phyloP scores from a whole-genome alignment of 2,797 vertebrate species.

The Dermochelys coriacea region DNA sequence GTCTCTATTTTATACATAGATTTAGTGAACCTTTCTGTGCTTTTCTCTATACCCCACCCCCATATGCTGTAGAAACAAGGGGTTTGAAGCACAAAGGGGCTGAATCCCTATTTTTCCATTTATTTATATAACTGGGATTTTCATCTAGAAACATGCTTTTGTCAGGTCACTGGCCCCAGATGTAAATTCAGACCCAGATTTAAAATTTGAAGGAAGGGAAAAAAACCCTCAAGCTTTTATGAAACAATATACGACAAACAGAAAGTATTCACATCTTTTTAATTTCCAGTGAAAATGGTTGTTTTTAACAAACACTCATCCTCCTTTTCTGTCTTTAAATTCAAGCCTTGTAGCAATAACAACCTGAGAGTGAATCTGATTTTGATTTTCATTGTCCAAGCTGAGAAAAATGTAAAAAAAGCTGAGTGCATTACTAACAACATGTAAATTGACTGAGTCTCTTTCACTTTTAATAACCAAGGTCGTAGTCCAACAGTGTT shows the following conservation, averaged over 20 bases:
- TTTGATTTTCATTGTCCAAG: conserved; percentile 3
- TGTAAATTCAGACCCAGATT: conserved; percentile 1
- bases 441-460: not conserved
- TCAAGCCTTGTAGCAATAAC: not conserved
- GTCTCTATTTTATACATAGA: conserved; percentile 43
- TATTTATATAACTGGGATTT: not conserved
- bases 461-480: not conserved
- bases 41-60: conserved; percentile 26
- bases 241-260: not conserved
- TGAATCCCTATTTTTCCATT: conserved; percentile 4
- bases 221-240: not conserved
- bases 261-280: not conserved
- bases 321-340: not conserved
- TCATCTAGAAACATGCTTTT: not conserved
- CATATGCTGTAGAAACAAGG: not conserved
- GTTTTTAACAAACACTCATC: not conserved
- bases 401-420: not conserved
- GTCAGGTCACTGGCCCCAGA: conserved; percentile 1
- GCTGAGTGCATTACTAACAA: not conserved
- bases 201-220: not conserved
- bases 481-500: accelerated
- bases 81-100: conserved; percentile 41
- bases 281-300: not conserved
- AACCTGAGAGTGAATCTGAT: not conserved
- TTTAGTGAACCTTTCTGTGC: conserved; percentile 34